Conservation (phyloP, 2,113 vertebrate genomes). For the Oryctolagus cuniculus region mOryCun1.1 NC_091445.1:52670001-52670500, state of each 20-base stretch:
- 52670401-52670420: neutral
- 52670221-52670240: fast-evolving
- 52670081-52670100: neutral
- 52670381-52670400: neutral
- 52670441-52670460: neutral
- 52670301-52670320: neutral
- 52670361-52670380: too few species aligned
- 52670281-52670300: neutral
- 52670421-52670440: too few species aligned
- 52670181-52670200: neutral
- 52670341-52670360: neutral
- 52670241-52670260: neutral
- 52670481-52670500: neutral
- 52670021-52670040: neutral
- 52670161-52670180: neutral
- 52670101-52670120: neutral
- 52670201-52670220: neutral
- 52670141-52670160: neutral
- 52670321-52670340: neutral
- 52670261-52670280: neutral
- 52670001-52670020: neutral
- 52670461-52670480: neutral
- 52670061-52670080: neutral
- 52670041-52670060: neutral
- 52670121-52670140: neutral